Evolutionary conservation across 2,888 invertebrate species (phyloP), one percentile per base, ranked within the genome.

Genomic region (Pemphredon lugubris): DNA sequence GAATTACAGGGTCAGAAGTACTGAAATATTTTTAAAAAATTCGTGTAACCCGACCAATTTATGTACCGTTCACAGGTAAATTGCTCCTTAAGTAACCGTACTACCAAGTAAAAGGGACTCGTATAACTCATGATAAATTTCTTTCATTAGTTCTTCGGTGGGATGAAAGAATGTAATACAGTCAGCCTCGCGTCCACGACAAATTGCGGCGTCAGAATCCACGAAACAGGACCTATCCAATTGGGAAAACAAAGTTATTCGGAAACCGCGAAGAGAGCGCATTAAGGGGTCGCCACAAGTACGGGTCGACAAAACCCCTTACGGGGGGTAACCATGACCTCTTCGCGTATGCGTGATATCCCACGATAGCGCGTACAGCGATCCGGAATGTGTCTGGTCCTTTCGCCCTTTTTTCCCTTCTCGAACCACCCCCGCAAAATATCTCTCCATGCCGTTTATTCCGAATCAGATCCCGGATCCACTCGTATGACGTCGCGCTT

Each of bases 391-490:
- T 57, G 55, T 69, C 51, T 67, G 53, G 23, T 32, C 47, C 47
- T 58, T 37, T 48, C 30, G 51, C 21, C 13, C n/a, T n/a, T 42
- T 48, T 60, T 45, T 68, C 50, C 44, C 61, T 47, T 39, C n/a
- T 23, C 13, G 26, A 32, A 13, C 16, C 47, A 37, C 32, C 59
- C 37, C 55, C 70, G 58, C 64, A 70, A 81, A n/a, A 73, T 68
- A 79, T 83, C 78, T 81, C 70, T 67, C 50, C 55, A 54, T 75
- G 78, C 82, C 84, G 82, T 85, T 86, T 86, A 84, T 86, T 83
- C 77, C 81, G 81, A 83, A 85, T 86, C 83, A 83, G 79, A 86
- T 86, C 73, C 77, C 32, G 80, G 75, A 84, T 86, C 79, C 79
- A 60, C 77, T 80, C 76, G 76, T 81, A 79, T 83, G 84, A 84